Conservation (phyloP, 2,797 vertebrate genomes). For the Bovichtus diacanthus region DNA sequence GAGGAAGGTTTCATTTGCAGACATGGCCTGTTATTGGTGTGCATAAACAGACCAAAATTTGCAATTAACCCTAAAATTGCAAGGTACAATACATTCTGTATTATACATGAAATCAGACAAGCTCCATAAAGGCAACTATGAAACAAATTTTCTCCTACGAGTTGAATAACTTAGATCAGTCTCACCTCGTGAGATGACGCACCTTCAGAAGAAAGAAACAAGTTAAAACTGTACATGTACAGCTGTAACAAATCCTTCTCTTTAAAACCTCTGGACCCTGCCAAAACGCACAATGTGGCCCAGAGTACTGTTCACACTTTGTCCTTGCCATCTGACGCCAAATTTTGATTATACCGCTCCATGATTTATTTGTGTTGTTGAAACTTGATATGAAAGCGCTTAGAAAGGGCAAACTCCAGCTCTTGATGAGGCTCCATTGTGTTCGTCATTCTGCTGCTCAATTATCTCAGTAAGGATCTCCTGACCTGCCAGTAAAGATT, state of each 20-base stretch:
- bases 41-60: slow-evolving; percentile 25
- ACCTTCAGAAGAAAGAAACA: slow-evolving; percentile 44
- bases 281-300: slow-evolving; percentile 28
- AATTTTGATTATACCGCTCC: slow-evolving; percentile 48
- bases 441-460: slow-evolving; percentile 44
- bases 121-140: slow-evolving; percentile 33
- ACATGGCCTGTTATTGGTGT: neutral
- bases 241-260: slow-evolving; percentile 43
- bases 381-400: slow-evolving; percentile 59
- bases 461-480: slow-evolving; percentile 58
- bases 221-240: slow-evolving; percentile 7
- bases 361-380: slow-evolving; percentile 56
- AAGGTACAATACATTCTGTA: neutral
- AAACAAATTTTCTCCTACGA: slow-evolving; percentile 25
- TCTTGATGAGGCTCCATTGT: slow-evolving; percentile 57
- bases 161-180: slow-evolving; percentile 40
- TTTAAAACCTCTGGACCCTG: slow-evolving; percentile 41
- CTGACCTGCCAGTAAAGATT: slow-evolving; percentile 31
- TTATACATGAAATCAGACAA: slow-evolving; percentile 1
- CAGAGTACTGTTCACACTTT: slow-evolving; percentile 38
- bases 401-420: slow-evolving; percentile 41
- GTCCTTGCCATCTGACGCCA: slow-evolving; percentile 44
- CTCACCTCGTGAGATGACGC: slow-evolving; percentile 40
- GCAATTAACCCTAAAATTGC: slow-evolving; percentile 8
- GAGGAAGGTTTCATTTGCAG: slow-evolving; percentile 25